Conservation (phyloP, 2,888 invertebrate genomes). For the Chrysopilus asiliformis region DNA sequence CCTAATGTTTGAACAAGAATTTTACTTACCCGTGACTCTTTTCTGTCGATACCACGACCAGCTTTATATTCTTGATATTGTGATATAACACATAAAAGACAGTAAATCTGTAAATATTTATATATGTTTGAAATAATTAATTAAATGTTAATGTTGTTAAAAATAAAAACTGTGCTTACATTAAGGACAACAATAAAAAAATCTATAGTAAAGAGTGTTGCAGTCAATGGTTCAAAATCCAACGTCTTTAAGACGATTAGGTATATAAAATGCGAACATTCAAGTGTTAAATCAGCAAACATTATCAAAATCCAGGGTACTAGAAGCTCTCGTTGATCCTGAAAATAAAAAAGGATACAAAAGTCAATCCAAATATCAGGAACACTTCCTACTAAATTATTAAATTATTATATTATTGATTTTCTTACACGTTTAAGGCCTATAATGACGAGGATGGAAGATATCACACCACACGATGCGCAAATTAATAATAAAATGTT, state of each 20-base stretch:
- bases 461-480: slow-evolving; percentile 52
- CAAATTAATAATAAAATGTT: slow-evolving; percentile 52
- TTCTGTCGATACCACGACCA: slow-evolving; percentile 47
- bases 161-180: slow-evolving; percentile 58
- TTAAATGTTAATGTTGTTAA: slow-evolving; percentile 3
- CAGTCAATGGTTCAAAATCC: slow-evolving; percentile 58
- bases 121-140: not conserved
- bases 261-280: slow-evolving; percentile 52
- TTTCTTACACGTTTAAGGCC: slow-evolving; percentile 55
- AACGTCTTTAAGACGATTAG: slow-evolving; percentile 50
- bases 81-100: slow-evolving; percentile 70
- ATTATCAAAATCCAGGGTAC: slow-evolving; percentile 63
- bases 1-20: no score
- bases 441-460: slow-evolving; percentile 50
- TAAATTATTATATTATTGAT: not conserved
- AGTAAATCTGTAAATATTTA: slow-evolving; percentile 71
- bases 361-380: not conserved
- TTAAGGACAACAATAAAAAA: slow-evolving; percentile 64
- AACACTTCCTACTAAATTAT: not conserved
- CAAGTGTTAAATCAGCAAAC: slow-evolving; percentile 49
- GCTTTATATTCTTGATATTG: slow-evolving; percentile 71
- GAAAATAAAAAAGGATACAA: slow-evolving; percentile 26
- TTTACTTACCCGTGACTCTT: slow-evolving; percentile 4
- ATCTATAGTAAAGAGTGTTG: slow-evolving; percentile 62
- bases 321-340: slow-evolving; percentile 57